Base-by-base conservation (phyloP, 2,797 vertebrate species). In the Acanthornis magna region DNA sequence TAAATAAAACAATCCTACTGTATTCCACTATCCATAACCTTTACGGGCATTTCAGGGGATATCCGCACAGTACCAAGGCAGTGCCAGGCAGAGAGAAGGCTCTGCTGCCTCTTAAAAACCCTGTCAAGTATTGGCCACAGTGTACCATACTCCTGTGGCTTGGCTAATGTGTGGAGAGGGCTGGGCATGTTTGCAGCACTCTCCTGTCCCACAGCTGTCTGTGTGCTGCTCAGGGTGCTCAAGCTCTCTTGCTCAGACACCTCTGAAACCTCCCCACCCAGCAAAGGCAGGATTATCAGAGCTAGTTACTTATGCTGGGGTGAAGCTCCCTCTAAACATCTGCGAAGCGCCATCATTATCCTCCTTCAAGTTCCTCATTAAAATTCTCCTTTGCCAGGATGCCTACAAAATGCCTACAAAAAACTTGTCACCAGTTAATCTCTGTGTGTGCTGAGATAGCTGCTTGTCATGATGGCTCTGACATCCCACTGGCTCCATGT, bases 1-100 rank as follows among this genome's bases (percentile, higher is more conserved):
- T 85, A 96, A 95, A 95, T 92, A 91, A 87, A 91, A 53, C 45
- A 65, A 26, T 51, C 66, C 43, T 73, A 36, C 17, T 0, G 1
- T 80, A 71, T 93, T 88, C 88, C 63, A 82, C 57, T 67, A 30
- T 72, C 53, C 40, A 19, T 71, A 80, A 84, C 19, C 9, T 88
- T 60, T 72, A 51, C 16, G 48, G 63, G 50, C 30, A 47, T 54
- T 67, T 87, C 76, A 71, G 63, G 36, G 15, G 42, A 40, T 5
- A 16, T 38, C 16, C 5, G 4, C 40, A 4, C 27, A 45, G 38
- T 32, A 42, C 36, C 18, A 25, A 43, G 5, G 5, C 16, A 21
- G 20, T 32, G 26, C 27, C 42, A 23, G 0, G 9, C 14, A 34
- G 53, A 67, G 65, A 61, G 15, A 30, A 16, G 40, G 13, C 53